phyloP scores from a whole-genome alignment of 2,113 vertebrate species.

The Caloenas nicobarica region DNA sequence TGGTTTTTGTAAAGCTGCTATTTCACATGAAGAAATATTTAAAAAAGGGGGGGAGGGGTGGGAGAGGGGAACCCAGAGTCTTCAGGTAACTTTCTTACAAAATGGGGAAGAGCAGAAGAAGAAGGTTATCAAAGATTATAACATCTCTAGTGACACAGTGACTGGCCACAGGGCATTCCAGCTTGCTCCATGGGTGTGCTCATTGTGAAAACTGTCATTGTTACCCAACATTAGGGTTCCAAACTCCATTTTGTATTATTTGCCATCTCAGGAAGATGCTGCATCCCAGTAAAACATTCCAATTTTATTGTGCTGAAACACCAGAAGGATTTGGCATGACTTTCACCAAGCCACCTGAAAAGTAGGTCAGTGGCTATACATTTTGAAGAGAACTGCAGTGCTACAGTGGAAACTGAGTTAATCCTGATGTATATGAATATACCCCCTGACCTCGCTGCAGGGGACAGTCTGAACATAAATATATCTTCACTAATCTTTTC shows the following conservation, averaged over 20 bases:
- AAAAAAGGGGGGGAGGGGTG: rapidly evolving
- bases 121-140: not conserved
- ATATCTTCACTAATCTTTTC: slow-evolving; percentile 41
- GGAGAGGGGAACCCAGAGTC: not conserved
- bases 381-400: not conserved
- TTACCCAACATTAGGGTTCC: not conserved
- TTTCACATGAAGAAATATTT: not conserved
- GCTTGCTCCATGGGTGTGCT: not conserved
- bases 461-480: slow-evolving; percentile 18
- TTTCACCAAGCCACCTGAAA: slow-evolving; percentile 49
- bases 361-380: slow-evolving; percentile 48
- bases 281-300: not conserved
- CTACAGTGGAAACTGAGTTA: slow-evolving; percentile 24
- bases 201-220: rapidly evolving
- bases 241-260: not conserved
- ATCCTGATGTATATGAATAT: slow-evolving; percentile 2
- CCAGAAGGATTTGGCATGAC: slow-evolving; percentile 12
- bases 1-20: not conserved
- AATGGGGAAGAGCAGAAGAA: not conserved
- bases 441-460: not conserved
- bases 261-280: not conserved
- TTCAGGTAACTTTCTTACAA: not conserved
- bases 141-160: not conserved
- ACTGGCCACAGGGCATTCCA: not conserved
- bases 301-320: not conserved